Percentiles rank a stretch among this genome's conserved stretches.
Evolutionary conservation across 2,888 invertebrate genomes (phyloP).

Genomic region (Drosophila prostipennis): DNA sequence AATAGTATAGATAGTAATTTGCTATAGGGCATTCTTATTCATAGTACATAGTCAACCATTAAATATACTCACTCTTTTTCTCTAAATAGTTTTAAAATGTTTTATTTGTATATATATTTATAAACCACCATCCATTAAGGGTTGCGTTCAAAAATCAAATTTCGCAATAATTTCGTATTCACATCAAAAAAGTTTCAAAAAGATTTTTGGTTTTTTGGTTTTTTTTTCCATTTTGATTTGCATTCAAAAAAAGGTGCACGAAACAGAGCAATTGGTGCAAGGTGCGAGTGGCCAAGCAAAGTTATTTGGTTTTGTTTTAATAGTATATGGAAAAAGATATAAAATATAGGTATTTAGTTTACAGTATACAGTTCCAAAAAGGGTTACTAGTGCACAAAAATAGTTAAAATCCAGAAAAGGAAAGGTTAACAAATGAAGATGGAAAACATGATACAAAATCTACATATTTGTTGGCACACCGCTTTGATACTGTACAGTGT

Average conservation of each 20-base stretch:
- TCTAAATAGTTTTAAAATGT: slow-evolving; percentile 81
- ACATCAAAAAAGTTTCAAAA: slow-evolving; percentile 78
- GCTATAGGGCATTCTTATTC: slow-evolving; percentile 77
- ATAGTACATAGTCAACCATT: slow-evolving; percentile 75
- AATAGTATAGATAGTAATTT: slow-evolving; percentile 37
- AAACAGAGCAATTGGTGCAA: slow-evolving; percentile 80
- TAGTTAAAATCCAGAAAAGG: slow-evolving; percentile 18
- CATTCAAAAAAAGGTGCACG: slow-evolving; percentile 80
- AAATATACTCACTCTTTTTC: slow-evolving; percentile 84
- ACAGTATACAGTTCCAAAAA: slow-evolving; percentile 74
- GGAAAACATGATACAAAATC: slow-evolving; percentile 62
- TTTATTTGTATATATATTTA: slow-evolving; percentile 54
- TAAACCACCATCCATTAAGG: slow-evolving; percentile 78
- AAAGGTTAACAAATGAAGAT: slow-evolving; percentile 15
- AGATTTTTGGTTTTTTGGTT: slow-evolving; percentile 47
- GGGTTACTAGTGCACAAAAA: slow-evolving; percentile 54
- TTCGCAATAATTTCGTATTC: slow-evolving; percentile 76
- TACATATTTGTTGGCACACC: slow-evolving; percentile 81
- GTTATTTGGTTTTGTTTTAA: slow-evolving; percentile 62
- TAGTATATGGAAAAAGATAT: slow-evolving; percentile 79
- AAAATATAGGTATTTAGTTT: slow-evolving; percentile 79
- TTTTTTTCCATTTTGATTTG: slow-evolving; percentile 76
- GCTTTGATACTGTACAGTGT: slow-evolving; percentile 57
- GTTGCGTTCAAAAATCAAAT: slow-evolving; percentile 81
- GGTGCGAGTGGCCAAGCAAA: slow-evolving; percentile 82